Evolutionary conservation across 2,888 invertebrate genomes (phyloP), one percentile per base, ranked within the genome.

Genomic region (Eupithecia subumbrata): DNA sequence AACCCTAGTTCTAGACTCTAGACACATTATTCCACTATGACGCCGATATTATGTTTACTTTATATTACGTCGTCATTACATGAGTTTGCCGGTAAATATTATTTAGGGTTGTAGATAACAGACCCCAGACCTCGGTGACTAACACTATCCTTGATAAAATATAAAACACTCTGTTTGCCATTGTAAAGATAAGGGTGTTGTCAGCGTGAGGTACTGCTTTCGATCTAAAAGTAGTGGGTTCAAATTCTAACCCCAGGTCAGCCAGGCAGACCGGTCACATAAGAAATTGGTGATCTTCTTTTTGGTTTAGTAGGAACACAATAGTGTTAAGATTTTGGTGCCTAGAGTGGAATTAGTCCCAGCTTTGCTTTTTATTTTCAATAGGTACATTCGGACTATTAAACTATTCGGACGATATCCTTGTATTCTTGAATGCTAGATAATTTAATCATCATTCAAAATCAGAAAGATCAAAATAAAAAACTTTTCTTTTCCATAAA

Each of bases 81-180:
- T 88, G 81, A 91, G 84, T 85, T 83, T 79, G 79, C 82, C 78
- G 78, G 86, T 85, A 92, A 92, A 92, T 86, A 92, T 90, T 88
- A 87, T 90, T 86, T 86, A 84, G 90, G 91, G 88, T 88, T 89
- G 91, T 89, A 89, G 89, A 89, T 92, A 92, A 91, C 84, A 87
- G 82, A 85, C 85, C 86, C 87, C 87, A 85, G 89, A 90, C 91
- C 76, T 77, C 89, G 85, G 89, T 89, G 90, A 89, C 88, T 87
- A 89, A 87, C 84, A 87, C 87, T 85, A 91, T 89, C 89, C 90
- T 86, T 90, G 91, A 91, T 92, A 93, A 92, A 91, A 91, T 91
- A 89, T 90, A 89, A 90, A 91, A 82, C n/a, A 4, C 68, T 67
- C 18, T 68, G 68, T 68, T 68, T 40, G 40, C 12, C 25, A 16